Conservation (phyloP, 2,888 invertebrate species). For the Lasioglossum morio region DNA sequence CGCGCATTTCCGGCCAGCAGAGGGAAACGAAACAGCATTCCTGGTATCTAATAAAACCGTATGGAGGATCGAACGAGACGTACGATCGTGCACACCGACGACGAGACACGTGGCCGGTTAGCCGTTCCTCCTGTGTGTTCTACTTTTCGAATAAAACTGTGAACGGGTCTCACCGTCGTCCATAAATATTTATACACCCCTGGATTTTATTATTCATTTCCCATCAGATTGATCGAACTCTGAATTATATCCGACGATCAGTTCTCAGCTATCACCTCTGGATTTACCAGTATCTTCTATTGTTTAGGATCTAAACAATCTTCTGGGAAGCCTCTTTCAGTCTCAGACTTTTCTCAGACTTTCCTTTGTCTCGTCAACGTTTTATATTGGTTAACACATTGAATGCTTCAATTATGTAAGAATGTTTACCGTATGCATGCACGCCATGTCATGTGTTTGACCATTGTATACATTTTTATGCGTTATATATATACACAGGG, state of each 20-base stretch:
- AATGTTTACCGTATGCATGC: too few species aligned
- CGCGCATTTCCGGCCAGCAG: slow-evolving; percentile 6
- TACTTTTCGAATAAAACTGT: slow-evolving; percentile 20
- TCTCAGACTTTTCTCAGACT: too few species aligned
- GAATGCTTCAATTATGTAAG: too few species aligned
- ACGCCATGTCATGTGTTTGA: too few species aligned
- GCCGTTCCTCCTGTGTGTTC: neutral
- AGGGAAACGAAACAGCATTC: slow-evolving; percentile 32
- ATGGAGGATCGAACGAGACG: slow-evolving; percentile 24
- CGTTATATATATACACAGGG: too few species aligned
- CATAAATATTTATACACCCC: neutral
- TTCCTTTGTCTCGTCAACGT: too few species aligned
- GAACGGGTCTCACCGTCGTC: neutral
- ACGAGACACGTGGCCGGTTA: neutral
- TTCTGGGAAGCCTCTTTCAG: neutral
- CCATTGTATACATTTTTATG: too few species aligned
- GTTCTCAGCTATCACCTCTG: neutral
- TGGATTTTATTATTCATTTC: neutral
- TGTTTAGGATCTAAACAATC: neutral
- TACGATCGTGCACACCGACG: slow-evolving; percentile 12
- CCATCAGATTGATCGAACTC: neutral
- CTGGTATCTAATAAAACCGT: slow-evolving; percentile 44
- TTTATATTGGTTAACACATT: too few species aligned
- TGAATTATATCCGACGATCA: neutral
- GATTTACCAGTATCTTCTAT: neutral